Base-by-base conservation (phyloP, 1,140 invertebrate species). In the Chionoecetes opilio region DNA sequence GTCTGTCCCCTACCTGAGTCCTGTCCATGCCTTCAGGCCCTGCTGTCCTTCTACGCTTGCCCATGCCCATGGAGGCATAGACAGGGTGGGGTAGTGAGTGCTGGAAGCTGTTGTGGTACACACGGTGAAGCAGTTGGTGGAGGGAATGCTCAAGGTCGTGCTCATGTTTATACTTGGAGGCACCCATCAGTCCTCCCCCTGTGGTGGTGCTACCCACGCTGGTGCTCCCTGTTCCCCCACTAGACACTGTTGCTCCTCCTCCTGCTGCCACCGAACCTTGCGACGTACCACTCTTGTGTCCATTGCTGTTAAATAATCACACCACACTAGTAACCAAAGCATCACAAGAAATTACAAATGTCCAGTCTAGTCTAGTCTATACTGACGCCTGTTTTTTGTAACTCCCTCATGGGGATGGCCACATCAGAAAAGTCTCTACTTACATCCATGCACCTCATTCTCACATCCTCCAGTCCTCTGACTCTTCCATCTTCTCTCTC, bases 91-190 rank as follows among this genome's bases (percentile, higher is more conserved):
- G 99, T 97, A 99, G 98, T 5, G 99, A 98, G 97, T 99, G 98
- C 97, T 99, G 98, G 8, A 99, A 98, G 97, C 99, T 99, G 96
- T 98, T 98, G 97, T 99, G 98, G 97, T 99, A 99, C 11, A 99
- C 98, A 96, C 99, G 98, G 29, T 99, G 97, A 41, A 99, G 97
- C 84, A 99, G 97, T 97, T 99, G 99, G 97, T 99, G 99, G 37
- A 99, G 97, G 0, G 99, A 99, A 97, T 99, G 99, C 97, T 99
- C 99, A 90, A 99, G 97, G 9, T 99, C 99, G 97, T 99, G 99
- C 97, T 99, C 99, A 97, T 99, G 99, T 96, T 99, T 99, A 37
- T 95, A 95, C 35, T 95, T 95, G 29, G 94, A 95, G 14, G 92
- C 32, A 53, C 75, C 75, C 35, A 75, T 75, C 63, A 75, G n/a